Evolutionary conservation across 2,113 vertebrate genomes (phyloP).

Genomic region (Cariama cristata): DNA sequence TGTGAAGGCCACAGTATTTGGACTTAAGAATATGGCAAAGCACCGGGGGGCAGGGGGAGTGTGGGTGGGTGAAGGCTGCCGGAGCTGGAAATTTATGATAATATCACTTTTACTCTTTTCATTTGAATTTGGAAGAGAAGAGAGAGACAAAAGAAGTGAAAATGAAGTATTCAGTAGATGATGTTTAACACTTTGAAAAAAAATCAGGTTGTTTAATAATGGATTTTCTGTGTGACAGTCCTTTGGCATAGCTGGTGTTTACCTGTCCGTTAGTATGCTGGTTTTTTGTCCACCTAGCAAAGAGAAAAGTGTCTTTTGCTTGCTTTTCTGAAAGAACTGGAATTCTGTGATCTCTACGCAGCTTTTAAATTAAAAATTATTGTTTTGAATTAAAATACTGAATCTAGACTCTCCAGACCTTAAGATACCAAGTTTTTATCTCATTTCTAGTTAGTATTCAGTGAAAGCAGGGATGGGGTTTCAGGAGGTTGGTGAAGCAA

Average conservation of each 20-base stretch:
- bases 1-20: not conserved
- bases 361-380: conserved; percentile 12
- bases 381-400: not conserved
- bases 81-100: not conserved
- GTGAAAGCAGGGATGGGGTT: not conserved
- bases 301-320: not conserved
- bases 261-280: not conserved
- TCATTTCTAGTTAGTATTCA: not conserved
- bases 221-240: not conserved
- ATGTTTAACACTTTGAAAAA: not conserved
- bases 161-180: not conserved
- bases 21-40: not conserved
- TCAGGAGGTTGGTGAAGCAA: not conserved
- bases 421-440: not conserved
- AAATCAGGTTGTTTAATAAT: not conserved
- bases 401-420: not conserved
- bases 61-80: not conserved
- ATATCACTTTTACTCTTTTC: not conserved
- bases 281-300: not conserved
- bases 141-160: not conserved
- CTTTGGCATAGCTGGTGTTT: not conserved
- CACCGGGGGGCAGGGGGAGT: not conserved
- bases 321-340: not conserved
- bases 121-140: not conserved
- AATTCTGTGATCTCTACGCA: not conserved